These are phyloP conservation scores for Andrena marginata DNA, from an alignment of 2,888 invertebrate genomes.

Conservation along the genomic window DNA sequence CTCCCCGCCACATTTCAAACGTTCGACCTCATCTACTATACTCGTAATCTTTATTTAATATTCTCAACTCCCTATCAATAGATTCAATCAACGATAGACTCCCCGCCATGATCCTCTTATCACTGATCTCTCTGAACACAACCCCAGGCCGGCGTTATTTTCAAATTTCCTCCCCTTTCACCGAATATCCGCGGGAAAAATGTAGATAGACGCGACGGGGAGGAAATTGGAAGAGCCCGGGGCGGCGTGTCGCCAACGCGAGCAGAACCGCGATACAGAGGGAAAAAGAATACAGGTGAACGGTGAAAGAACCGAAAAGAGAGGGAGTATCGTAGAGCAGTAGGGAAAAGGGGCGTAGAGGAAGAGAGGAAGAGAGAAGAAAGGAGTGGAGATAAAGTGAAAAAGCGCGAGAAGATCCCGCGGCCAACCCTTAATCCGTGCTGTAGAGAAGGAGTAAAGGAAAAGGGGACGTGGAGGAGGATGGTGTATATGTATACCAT, in stretches of 20 bases:
- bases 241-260: conserved; percentile 59
- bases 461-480: background rate
- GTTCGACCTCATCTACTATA: no score
- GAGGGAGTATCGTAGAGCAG: background rate
- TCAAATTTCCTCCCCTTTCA: conserved; percentile 51
- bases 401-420: conserved; percentile 50
- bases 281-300: conserved; percentile 1
- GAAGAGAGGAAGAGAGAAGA: conserved; percentile 4
- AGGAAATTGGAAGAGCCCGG: conserved; percentile 77
- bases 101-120: conserved; percentile 35
- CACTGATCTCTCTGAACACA: conserved; percentile 35
- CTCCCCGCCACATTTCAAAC: no score
- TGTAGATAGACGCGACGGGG: conserved; percentile 58
- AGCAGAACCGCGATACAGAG: conserved; percentile 63
- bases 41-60: background rate
- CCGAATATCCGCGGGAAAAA: conserved; percentile 57
- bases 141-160: conserved; percentile 36
- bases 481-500: conserved; percentile 57
- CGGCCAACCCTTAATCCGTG: conserved; percentile 66
- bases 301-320: conserved; percentile 1
- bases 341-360: background rate
- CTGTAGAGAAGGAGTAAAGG: conserved; percentile 26
- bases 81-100: conserved; percentile 21
- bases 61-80: conserved; percentile 22
- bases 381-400: conserved; percentile 11